Evolutionary conservation across 2,888 invertebrate species (phyloP).

Genomic region (Hecatera dysodea): DNA sequence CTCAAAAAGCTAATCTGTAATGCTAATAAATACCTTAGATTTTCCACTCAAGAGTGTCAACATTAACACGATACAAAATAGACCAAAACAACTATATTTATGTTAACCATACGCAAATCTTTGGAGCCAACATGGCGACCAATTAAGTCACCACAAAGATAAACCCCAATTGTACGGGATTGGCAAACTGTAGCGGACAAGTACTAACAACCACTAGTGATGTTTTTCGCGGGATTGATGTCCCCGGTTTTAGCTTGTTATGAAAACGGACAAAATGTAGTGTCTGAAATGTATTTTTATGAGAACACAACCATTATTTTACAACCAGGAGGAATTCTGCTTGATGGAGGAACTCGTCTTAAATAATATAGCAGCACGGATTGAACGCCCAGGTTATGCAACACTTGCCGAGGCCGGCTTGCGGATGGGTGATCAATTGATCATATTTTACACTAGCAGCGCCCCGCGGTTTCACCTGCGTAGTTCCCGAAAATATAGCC

Average conservation of each 20-base stretch:
- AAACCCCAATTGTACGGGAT: conserved; percentile 65
- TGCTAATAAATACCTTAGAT: neutral
- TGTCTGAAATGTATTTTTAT: neutral
- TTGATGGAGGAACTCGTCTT: no score
- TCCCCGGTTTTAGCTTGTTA: neutral
- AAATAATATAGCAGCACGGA: no score
- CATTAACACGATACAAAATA: conserved; percentile 32
- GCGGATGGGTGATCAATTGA: no score
- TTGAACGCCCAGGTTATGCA: no score
- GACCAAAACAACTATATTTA: conserved; percentile 42
- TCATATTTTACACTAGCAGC: no score
- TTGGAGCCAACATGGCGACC: conserved; percentile 60
- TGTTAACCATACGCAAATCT: conserved; percentile 63
- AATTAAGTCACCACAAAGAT: conserved; percentile 69
- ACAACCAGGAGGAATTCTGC: no score
- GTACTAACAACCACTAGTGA: conserved; percentile 52
- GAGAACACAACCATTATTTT: no score
- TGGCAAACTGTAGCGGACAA: conserved; percentile 61
- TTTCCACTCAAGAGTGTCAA: conserved; percentile 10
- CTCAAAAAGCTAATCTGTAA: neutral
- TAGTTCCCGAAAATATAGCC: no score
- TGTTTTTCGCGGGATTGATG: conserved; percentile 24
- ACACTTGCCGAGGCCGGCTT: no score
- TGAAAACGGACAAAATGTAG: neutral
- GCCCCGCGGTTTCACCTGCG: no score